Evolutionary conservation across 2,888 invertebrate species (phyloP), one percentile per base, ranked within the genome.

Genomic region (Dryobota labecula): DNA sequence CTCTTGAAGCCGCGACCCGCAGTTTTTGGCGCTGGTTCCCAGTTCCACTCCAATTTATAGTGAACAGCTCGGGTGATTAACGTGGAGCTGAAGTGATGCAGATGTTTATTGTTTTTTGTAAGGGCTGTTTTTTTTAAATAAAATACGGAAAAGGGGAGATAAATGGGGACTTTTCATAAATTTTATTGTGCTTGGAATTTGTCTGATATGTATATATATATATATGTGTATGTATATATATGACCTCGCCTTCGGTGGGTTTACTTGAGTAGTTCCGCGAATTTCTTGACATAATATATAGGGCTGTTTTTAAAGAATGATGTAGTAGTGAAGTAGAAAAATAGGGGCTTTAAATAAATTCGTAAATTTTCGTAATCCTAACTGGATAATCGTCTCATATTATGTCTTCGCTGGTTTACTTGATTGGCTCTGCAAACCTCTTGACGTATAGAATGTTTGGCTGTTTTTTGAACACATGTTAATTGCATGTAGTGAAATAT

Each of bases 11-110:
- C 78, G 86, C 84, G 72, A 62, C 85, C 88, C 87, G 88, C 90
- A 81, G 91, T 92, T 94, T 93, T 94, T 93, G 92, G 92, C 92
- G 89, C 85, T 86, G 84, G 88, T 83, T 82, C 58, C 78, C 49
- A 33, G n/a, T 45, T 24, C 38, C 89, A 80, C 90, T 92, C 88
- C 92, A 93, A 92, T 94, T 93, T 93, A 90, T 87, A 81, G 84
- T 82, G 84, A 89, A 88, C 87, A 85, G 84, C 86, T 86, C 75
- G 76, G 87, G 85, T 88, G 89, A 90, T 90, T 90, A 89, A 88
- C 77, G 84, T 61, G 65, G 45, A 58, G 36, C 49, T 79, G 58
- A 45, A 84, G 83, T 72, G 60, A 57, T 71, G 67, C 67, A 69
- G 68, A 68, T 71, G 76, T 78, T 80, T 81, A 76, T 84, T 79